Evolutionary conservation across 2,888 invertebrate species (phyloP).

Genomic region (Parnassius smintheus): DNA sequence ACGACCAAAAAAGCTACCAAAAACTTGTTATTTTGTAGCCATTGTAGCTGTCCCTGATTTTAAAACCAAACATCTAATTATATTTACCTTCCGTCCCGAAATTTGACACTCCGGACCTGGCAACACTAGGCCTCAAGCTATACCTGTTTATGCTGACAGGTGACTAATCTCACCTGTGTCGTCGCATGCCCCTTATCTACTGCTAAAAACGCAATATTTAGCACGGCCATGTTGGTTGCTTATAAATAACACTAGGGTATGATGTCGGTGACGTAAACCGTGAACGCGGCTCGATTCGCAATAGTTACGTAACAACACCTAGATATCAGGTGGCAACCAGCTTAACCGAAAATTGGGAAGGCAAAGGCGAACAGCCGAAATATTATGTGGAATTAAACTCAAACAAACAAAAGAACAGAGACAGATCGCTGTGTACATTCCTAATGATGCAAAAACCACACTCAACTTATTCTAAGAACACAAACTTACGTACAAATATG

Average conservation of each 20-base stretch:
- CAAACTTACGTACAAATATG: too few relatives aligned
- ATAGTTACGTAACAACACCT: neutral
- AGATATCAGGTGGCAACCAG: neutral
- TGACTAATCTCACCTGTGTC: conserved; percentile 39
- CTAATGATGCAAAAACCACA: too few relatives aligned
- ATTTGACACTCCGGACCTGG: too few relatives aligned
- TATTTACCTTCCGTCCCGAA: too few relatives aligned
- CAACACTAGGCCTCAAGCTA: conserved; percentile 16
- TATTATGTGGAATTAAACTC: neutral
- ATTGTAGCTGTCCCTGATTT: too few relatives aligned
- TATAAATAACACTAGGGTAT: neutral
- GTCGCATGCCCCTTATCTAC: conserved; percentile 3
- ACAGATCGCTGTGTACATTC: too few relatives aligned
- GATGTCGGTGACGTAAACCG: neutral
- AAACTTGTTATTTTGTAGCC: too few relatives aligned
- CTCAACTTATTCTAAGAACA: too few relatives aligned
- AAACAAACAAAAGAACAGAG: too few relatives aligned
- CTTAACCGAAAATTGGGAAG: neutral
- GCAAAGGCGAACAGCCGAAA: neutral
- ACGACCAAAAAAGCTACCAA: too few relatives aligned
- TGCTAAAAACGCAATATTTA: conserved; percentile 2
- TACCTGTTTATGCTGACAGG: conserved; percentile 33
- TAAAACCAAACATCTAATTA: too few relatives aligned
- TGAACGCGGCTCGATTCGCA: neutral
- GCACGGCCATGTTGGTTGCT: neutral